A percentile compares a stretch with the other conserved stretches of the same genome.
Conservation (phyloP, 2,888 invertebrate genomes). For the Tuta absoluta region DNA sequence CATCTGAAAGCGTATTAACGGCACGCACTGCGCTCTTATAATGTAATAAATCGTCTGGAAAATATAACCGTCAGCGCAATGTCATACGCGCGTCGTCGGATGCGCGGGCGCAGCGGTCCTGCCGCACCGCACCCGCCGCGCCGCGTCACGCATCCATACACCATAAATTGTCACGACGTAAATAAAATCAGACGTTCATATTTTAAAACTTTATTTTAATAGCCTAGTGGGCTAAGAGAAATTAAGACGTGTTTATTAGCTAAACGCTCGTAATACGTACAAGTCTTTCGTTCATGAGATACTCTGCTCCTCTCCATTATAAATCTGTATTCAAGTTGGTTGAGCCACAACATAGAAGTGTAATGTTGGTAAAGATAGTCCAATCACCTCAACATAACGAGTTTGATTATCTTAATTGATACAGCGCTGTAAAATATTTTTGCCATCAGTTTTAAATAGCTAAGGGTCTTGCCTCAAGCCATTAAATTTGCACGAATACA, state of each 20-base stretch:
- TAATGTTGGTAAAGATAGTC: slow-evolving; percentile 22
- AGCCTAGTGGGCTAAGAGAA: slow-evolving; percentile 75
- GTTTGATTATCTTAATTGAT: slow-evolving; percentile 21
- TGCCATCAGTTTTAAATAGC: slow-evolving; percentile 13
- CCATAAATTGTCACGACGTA: slow-evolving; percentile 73
- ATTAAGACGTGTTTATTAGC: slow-evolving; percentile 79
- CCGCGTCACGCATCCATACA: slow-evolving; percentile 59
- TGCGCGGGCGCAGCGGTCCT: slow-evolving; percentile 47
- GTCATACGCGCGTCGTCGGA: slow-evolving; percentile 68
- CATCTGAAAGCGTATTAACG: slow-evolving; percentile 74
- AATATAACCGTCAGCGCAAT: slow-evolving; percentile 78
- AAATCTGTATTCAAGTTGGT: slow-evolving; percentile 58
- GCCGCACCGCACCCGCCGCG: slow-evolving; percentile 38
- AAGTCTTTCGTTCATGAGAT: slow-evolving; percentile 70
- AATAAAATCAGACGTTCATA: slow-evolving; percentile 78
- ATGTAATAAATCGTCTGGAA: slow-evolving; percentile 80
- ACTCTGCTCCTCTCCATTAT: slow-evolving; percentile 56
- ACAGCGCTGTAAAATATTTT: slow-evolving; percentile 17
- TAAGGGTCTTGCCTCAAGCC: not conserved
- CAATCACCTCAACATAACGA: slow-evolving; percentile 16
- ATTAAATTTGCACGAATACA: not conserved
- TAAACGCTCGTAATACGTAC: slow-evolving; percentile 71
- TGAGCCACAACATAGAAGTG: slow-evolving; percentile 20
- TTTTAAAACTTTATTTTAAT: slow-evolving; percentile 79
- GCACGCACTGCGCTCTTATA: slow-evolving; percentile 74